These are phyloP conservation scores for Nebria brevicollis DNA, from an alignment of 2,888 invertebrate species.

Conservation along the genomic window DNA sequence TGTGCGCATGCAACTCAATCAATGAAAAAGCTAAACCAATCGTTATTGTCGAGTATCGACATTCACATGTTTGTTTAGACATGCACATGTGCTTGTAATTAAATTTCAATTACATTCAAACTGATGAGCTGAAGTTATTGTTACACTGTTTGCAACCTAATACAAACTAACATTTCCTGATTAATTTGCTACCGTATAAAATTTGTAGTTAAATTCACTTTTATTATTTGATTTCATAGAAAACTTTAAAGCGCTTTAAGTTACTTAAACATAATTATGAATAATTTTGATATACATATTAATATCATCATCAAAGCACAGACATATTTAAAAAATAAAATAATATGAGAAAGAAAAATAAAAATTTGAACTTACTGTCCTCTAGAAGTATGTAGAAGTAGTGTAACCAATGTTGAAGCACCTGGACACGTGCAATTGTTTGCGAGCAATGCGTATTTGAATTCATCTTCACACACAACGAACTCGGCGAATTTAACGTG, in stretches of 20 bases:
- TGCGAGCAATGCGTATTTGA: constrained; percentile 96
- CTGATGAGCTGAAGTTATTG: not conserved
- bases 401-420: constrained; percentile 94
- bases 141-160: not conserved
- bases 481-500: constrained; percentile 99
- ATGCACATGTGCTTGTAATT: not conserved
- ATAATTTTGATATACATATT: too few species aligned
- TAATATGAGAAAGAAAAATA: not conserved
- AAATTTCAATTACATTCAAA: not conserved
- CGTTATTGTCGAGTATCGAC: not conserved
- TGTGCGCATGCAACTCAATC: not conserved
- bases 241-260: too few species aligned
- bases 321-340: not conserved
- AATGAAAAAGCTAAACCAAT: not conserved
- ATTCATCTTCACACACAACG: constrained; percentile 98
- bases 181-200: not conserved
- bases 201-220: not conserved
- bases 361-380: constrained; percentile 85
- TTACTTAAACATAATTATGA: too few species aligned
- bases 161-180: not conserved
- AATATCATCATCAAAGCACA: too few species aligned
- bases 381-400: constrained; percentile 94
- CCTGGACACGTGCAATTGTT: constrained; percentile 99
- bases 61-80: not conserved
- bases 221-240: too few species aligned